These are phyloP conservation scores for Temnopleurus reevesii DNA, from an alignment of 53 echinoderm and acorn worm genomes.

Conservation along the genomic window DNA sequence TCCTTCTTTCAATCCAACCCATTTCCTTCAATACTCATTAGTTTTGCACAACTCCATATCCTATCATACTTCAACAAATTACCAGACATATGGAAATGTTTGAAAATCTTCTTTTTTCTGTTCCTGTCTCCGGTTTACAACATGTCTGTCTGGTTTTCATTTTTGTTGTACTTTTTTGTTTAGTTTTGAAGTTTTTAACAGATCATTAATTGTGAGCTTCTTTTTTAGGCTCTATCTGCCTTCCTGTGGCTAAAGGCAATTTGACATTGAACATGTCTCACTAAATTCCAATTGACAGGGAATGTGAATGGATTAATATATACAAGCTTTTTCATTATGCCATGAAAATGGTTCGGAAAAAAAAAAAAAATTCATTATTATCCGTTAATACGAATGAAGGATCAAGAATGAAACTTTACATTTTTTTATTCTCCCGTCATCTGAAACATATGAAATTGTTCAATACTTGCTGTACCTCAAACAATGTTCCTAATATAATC, in stretches of 20 bases:
- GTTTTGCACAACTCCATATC: constrained; percentile 34
- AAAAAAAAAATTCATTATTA: too few relatives aligned
- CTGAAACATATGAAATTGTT: too few relatives aligned
- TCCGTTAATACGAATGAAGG: too few relatives aligned
- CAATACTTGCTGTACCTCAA: too few relatives aligned
- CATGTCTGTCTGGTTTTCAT: constrained; percentile 51
- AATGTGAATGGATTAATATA: too few relatives aligned
- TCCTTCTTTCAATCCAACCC: background rate
- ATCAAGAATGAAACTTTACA: too few relatives aligned
- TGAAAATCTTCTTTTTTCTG: constrained; percentile 35
- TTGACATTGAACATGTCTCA: too few relatives aligned
- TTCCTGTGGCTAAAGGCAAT: constrained; percentile 3
- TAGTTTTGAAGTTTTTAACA: background rate
- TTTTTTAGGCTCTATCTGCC: background rate
- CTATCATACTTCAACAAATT: constrained; percentile 19
- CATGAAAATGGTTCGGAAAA: too few relatives aligned
- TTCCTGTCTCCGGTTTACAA: constrained; percentile 43
- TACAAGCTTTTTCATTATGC: too few relatives aligned
- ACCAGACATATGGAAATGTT: constrained; percentile 56
- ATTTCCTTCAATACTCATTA: constrained; percentile 44
- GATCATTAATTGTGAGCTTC: constrained; percentile 34
- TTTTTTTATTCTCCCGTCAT: too few relatives aligned
- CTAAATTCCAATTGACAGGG: too few relatives aligned
- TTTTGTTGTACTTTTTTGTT: background rate
- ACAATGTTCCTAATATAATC: too few relatives aligned